Base-by-base conservation (phyloP, 2,888 invertebrate genomes). In the Cylloceria caligata region DNA sequence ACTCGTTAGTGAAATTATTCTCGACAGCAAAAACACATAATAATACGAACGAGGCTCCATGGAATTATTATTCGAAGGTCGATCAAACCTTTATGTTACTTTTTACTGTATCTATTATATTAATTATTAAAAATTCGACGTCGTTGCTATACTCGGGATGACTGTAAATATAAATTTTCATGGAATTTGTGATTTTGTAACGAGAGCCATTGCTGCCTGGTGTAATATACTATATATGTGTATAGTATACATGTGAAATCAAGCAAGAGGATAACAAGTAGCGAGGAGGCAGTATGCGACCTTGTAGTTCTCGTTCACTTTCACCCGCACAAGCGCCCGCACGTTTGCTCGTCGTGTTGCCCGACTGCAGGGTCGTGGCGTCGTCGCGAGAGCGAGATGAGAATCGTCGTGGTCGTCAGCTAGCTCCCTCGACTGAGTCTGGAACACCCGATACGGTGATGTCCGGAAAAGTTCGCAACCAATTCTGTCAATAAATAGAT, bases 261-360 rank as follows among this genome's bases (percentile, higher is more conserved):
- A 62, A 52, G 68, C 21, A 60, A 27, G 67, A 72, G 71, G 60
- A 67, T 52, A 71, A 74, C 78, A 39, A 79, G 79, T 75, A 79
- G 71, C 82, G 79, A 82, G 74, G 64, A 71, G 69, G 81, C 83
- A 78, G 86, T 87, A 72, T 80, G 84, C 87, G 90, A 91, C 91
- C 91, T 91, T 91, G 90, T 87, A 60, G 71, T 83, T 87, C 87
- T 87, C 88, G 90, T 90, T 82, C 89, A 90, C 91, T 91, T 91
- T 91, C 91, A 91, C 91, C 88, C 83, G 85, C 39, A 24, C 49
- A n/a, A n/a, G 21, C 65, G 73, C 65, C 77, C 64, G 68, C 49
- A 79, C 80, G 83, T 45, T 69, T 65, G 71, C 62, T 34, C 21
- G 11, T 11, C n/a, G n/a, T 27, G 69, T 42, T 52, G 42, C 76